Percentiles rank a stretch among this genome's conserved stretches.
These are phyloP conservation scores for Drosophila sulfurigaster DNA, from an alignment of 1,140 invertebrate genomes.

Conservation along the genomic window DNA sequence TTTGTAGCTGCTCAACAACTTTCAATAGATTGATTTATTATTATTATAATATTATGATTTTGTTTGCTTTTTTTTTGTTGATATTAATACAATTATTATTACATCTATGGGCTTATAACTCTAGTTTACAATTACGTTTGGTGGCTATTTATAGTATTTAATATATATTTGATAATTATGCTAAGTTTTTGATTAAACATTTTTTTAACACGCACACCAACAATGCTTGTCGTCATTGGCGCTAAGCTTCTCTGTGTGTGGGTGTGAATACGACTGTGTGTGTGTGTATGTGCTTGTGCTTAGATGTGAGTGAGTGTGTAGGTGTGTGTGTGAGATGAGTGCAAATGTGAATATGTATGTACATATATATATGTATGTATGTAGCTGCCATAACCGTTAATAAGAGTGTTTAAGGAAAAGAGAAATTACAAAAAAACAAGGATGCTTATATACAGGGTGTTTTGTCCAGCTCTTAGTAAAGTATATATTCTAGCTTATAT, in stretches of 20 bases:
- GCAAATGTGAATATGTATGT: conserved; percentile 18
- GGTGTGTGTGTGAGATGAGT: not conserved
- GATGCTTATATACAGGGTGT: conserved; percentile 64
- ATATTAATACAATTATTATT: conserved; percentile 43
- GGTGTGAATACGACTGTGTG: conserved; percentile 33
- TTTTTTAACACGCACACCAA: conserved; percentile 54
- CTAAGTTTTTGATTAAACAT: conserved; percentile 72
- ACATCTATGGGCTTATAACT: conserved; percentile 37
- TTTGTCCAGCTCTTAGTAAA: conserved; percentile 34
- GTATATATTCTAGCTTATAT: not conserved
- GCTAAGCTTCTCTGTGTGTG: conserved; percentile 33
- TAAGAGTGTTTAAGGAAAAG: conserved; percentile 37
- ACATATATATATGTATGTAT: conserved; percentile 22
- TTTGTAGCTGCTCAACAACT: conserved; percentile 52
- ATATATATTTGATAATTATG: conserved; percentile 61
- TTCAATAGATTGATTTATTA: conserved; percentile 52
- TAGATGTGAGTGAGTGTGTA: not conserved
- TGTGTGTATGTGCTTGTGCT: conserved; percentile 18
- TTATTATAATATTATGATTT: conserved; percentile 4
- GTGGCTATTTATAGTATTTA: conserved; percentile 47
- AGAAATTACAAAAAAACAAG: conserved; percentile 59
- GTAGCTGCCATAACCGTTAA: conserved; percentile 72
- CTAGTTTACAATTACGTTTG: conserved; percentile 45
- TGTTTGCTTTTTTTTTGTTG: conserved; percentile 16
- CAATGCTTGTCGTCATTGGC: conserved; percentile 31